Conservation (phyloP, 2,888 invertebrate species). For the Chymomyza amoena region DNA sequence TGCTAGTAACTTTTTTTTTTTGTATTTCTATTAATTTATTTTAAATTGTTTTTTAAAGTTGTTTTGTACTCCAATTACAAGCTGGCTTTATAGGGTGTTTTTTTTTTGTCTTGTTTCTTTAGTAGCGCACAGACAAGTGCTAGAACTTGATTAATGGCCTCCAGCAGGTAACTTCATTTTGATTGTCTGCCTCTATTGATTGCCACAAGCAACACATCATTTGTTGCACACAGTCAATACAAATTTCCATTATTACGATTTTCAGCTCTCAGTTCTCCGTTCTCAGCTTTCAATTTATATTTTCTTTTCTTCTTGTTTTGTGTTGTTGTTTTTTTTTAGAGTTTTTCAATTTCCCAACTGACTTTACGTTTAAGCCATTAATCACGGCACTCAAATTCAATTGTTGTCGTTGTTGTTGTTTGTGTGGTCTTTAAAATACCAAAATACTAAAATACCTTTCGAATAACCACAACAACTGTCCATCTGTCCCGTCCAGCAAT, state of each 20-base stretch:
- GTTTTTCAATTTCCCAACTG: neutral
- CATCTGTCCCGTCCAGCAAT: constrained; percentile 22
- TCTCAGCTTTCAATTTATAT: neutral
- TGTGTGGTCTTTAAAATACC: constrained; percentile 42
- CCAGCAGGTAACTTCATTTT: constrained; percentile 69
- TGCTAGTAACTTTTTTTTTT: neutral
- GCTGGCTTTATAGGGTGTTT: neutral
- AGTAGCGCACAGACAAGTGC: neutral
- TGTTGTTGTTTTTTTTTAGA: neutral
- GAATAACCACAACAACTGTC: neutral
- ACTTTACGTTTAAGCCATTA: constrained; percentile 28
- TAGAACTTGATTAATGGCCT: constrained; percentile 59
- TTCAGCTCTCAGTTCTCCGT: neutral
- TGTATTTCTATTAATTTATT: constrained; percentile 66
- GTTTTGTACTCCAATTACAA: constrained; percentile 32
- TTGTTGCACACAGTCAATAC: constrained; percentile 55
- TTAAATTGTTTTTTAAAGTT: constrained; percentile 52
- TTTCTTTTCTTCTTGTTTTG: constrained; percentile 28
- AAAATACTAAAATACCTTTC: neutral
- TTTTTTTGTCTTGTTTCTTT: too few relatives aligned
- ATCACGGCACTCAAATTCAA: constrained; percentile 31
- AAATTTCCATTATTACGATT: constrained; percentile 42
- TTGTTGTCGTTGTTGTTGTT: constrained; percentile 25
- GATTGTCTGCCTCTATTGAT: constrained; percentile 57
- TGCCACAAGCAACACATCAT: constrained; percentile 53